These are phyloP conservation scores for Poecilus cupreus DNA, from an alignment of 2,888 invertebrate species.

Conservation along the genomic window DNA sequence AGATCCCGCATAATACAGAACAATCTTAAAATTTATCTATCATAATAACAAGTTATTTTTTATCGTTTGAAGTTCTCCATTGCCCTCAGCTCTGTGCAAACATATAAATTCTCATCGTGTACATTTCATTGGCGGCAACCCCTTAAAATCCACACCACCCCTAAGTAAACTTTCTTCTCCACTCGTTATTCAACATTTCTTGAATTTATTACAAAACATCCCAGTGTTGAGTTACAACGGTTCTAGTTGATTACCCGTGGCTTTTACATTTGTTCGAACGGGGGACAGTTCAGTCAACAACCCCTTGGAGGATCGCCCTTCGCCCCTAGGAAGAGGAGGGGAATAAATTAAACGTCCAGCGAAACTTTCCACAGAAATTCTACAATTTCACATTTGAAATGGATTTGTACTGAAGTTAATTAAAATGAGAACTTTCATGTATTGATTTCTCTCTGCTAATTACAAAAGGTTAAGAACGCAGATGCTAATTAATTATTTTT, in stretches of 20 bases:
- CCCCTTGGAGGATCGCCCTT: not conserved
- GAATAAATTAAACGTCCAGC: not conserved
- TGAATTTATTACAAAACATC: conserved; percentile 31
- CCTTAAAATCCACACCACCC: conserved; percentile 9
- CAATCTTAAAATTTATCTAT: too few species aligned
- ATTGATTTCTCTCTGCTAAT: conserved; percentile 26
- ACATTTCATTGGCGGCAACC: conserved; percentile 11
- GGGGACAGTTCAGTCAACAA: conserved; percentile 1
- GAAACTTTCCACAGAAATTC: not conserved
- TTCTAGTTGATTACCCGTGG: not conserved
- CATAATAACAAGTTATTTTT: conserved; percentile 18
- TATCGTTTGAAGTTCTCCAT: not conserved
- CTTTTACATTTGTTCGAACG: not conserved
- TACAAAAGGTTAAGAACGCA: conserved; percentile 9
- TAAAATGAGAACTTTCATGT: conserved; percentile 16
- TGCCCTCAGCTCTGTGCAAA: conserved; percentile 6
- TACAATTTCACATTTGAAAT: conserved; percentile 15
- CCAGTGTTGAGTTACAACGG: conserved; percentile 3
- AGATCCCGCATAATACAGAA: too few species aligned
- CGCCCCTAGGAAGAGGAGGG: not conserved
- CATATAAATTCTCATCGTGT: conserved; percentile 36
- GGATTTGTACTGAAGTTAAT: conserved; percentile 1
- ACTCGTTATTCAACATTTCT: conserved; percentile 38
- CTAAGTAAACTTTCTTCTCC: conserved; percentile 19
- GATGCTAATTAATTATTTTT: conserved; percentile 34